Percentiles rank a stretch among this genome's conserved stretches.
Evolutionary conservation across 2,797 vertebrate genomes (phyloP).

Genomic region (Liasis olivaceus): DNA sequence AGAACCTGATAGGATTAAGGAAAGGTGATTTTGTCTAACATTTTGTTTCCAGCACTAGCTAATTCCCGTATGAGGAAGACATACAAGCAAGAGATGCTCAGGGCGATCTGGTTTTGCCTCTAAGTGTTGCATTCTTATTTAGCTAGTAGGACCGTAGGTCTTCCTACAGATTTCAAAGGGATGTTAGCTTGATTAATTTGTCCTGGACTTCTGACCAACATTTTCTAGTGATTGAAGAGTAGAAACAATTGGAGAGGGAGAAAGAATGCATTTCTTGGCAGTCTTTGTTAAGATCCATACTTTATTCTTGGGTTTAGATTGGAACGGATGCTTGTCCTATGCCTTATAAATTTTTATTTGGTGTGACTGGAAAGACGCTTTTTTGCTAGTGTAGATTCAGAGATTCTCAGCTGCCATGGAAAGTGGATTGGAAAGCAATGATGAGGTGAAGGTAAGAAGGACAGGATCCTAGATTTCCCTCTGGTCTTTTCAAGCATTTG

Average conservation of each 20-base stretch:
- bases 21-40: background rate
- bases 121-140: background rate
- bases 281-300: background rate
- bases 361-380: background rate
- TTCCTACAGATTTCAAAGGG: background rate
- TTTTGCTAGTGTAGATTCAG: background rate
- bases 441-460: background rate
- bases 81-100: background rate
- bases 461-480: background rate
- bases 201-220: background rate
- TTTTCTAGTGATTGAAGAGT: background rate
- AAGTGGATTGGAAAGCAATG: background rate
- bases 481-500: background rate
- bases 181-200: background rate
- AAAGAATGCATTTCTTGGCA: background rate
- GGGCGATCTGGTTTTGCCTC: background rate
- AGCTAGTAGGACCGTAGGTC: background rate
- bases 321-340: background rate
- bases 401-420: background rate
- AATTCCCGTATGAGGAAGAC: background rate
- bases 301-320: slow-evolving; percentile 7
- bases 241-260: background rate
- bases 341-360: slow-evolving; percentile 6
- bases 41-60: background rate
- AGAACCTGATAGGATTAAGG: background rate